phyloP scores from a whole-genome alignment of 2,888 invertebrate genomes.

The Hypena proboscidalis region DNA sequence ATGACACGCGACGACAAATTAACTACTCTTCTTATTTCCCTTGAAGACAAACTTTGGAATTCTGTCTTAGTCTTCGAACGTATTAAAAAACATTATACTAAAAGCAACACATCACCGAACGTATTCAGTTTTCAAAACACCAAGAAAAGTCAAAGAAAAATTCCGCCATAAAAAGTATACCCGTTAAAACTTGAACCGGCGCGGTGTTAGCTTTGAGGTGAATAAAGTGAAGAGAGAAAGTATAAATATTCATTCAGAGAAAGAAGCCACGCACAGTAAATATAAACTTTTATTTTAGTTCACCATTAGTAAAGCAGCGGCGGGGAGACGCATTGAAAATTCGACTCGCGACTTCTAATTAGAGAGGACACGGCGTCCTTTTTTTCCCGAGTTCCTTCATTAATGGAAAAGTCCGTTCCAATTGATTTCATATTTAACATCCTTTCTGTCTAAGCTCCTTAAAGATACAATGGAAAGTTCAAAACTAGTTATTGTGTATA shows the following conservation, averaged over 20 bases:
- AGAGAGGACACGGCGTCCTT: conserved; percentile 72
- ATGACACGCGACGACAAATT: conserved; percentile 25
- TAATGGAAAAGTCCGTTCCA: conserved; percentile 75
- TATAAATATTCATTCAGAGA: conserved; percentile 81
- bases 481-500: conserved; percentile 34
- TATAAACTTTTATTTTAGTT: conserved; percentile 82
- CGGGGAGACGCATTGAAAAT: conserved; percentile 77
- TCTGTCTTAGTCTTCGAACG: neutral
- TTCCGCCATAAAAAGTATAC: conserved; percentile 64
- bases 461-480: conserved; percentile 39
- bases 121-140: conserved; percentile 55
- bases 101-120: conserved; percentile 40
- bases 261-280: conserved; percentile 78
- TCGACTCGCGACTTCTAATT: conserved; percentile 82
- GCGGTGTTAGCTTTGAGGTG: conserved; percentile 65
- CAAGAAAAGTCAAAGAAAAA: conserved; percentile 63
- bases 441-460: conserved; percentile 52
- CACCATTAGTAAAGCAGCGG: conserved; percentile 67
- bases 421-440: conserved; percentile 78
- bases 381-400: conserved; percentile 70
- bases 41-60: neutral
- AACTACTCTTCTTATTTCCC: conserved; percentile 13
- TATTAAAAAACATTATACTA: conserved; percentile 25
- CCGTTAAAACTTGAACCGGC: conserved; percentile 63
- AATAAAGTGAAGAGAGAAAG: conserved; percentile 70